Percentiles rank a stretch among this genome's conserved stretches.
These are phyloP conservation scores for Diglossa cyanea DNA, from an alignment of 2,797 vertebrate genomes.

Conservation along the genomic window DNA sequence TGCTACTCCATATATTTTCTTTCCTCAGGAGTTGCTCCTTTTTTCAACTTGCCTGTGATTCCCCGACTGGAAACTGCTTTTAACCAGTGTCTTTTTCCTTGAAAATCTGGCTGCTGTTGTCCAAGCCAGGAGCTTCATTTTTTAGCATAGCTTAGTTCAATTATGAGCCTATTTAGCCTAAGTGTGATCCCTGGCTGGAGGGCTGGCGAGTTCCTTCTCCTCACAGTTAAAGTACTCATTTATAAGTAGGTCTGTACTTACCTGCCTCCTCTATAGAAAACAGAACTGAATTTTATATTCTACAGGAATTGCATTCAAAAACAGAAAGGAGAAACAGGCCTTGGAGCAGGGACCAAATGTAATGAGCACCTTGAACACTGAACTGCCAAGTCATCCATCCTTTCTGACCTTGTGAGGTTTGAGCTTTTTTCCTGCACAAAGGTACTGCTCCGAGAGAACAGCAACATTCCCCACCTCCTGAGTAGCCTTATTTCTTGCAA, in stretches of 20 bases:
- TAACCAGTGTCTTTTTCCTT: background rate
- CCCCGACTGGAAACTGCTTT: background rate
- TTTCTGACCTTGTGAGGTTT: background rate
- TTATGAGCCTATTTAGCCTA: background rate
- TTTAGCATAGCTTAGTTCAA: background rate
- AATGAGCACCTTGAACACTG: background rate
- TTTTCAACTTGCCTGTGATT: background rate
- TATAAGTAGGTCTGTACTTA: background rate
- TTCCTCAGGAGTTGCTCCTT: background rate
- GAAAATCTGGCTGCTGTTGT: background rate
- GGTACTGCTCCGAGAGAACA: slow-evolving; percentile 5
- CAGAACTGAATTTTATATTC: background rate
- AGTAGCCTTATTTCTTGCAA: slow-evolving; percentile 18
- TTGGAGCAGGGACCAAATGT: background rate
- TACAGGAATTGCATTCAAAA: background rate
- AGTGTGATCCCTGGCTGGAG: background rate
- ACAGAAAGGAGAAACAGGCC: background rate
- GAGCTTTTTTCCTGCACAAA: slow-evolving; percentile 10
- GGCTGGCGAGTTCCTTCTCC: background rate
- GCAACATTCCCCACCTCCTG: slow-evolving; percentile 16
- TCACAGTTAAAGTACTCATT: background rate
- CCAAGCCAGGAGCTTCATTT: background rate
- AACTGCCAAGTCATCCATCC: background rate
- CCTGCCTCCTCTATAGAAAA: background rate
- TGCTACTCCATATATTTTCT: background rate